phyloP scores from a whole-genome alignment of 2,888 invertebrate species.

The Psylliodes chrysocephalus region DNA sequence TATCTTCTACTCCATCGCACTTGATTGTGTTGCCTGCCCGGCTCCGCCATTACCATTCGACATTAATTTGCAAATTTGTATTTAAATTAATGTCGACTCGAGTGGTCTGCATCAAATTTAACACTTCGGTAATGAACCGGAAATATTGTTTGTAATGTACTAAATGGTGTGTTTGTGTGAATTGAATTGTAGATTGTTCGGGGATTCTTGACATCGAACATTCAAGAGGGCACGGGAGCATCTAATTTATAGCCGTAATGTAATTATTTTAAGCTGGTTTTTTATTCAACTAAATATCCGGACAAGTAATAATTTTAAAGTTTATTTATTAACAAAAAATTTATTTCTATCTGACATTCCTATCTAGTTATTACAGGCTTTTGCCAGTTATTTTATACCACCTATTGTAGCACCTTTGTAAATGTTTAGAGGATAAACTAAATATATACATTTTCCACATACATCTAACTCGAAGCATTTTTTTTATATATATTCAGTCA shows the following conservation, averaged over 20 bases:
- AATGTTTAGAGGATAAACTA: too few relatives aligned
- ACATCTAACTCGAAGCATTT: too few relatives aligned
- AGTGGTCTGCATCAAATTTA: constrained; percentile 36
- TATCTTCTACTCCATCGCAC: constrained; percentile 51
- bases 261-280: too few relatives aligned
- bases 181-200: constrained; percentile 25
- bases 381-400: too few relatives aligned
- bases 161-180: constrained; percentile 33
- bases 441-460: too few relatives aligned
- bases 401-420: too few relatives aligned
- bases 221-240: neutral
- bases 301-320: too few relatives aligned
- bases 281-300: too few relatives aligned
- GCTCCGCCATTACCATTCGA: constrained; percentile 47
- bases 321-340: too few relatives aligned
- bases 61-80: constrained; percentile 52
- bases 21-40: constrained; percentile 46
- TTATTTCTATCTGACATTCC: too few relatives aligned
- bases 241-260: neutral
- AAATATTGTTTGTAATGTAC: constrained; percentile 38
- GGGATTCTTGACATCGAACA: constrained; percentile 6
- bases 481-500: too few relatives aligned
- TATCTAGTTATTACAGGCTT: too few relatives aligned
- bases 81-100: constrained; percentile 43
- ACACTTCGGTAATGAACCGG: constrained; percentile 37